A percentile compares a stretch with the other conserved stretches of the same genome.
These are phyloP conservation scores for Lagopus leucura DNA, from an alignment of 2,113 vertebrate species.

Conservation along the genomic window DNA sequence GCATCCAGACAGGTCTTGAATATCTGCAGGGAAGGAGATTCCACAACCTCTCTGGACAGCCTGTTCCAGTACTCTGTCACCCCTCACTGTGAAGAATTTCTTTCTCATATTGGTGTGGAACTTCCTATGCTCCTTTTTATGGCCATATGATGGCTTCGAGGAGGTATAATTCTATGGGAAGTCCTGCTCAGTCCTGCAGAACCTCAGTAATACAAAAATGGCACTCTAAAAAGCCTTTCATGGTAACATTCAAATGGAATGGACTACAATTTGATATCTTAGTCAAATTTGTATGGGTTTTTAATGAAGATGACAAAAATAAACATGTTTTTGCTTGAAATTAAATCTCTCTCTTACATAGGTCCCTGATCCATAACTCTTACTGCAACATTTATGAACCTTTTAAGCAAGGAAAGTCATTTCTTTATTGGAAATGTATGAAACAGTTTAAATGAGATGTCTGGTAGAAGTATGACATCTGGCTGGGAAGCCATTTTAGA, in stretches of 20 bases:
- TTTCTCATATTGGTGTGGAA: too few relatives aligned
- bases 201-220: not conserved
- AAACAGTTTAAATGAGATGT: not conserved
- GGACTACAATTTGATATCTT: rapidly evolving
- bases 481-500: not conserved
- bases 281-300: not conserved
- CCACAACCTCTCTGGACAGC: too few relatives aligned
- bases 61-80: too few relatives aligned
- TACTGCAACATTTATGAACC: not conserved
- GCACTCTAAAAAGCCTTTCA: not conserved
- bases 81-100: too few relatives aligned
- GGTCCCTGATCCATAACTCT: not conserved
- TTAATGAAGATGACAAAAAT: not conserved
- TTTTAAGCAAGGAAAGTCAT: not conserved
- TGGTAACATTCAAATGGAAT: not conserved
- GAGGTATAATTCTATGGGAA: not conserved
- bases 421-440: not conserved
- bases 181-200: not conserved
- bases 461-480: not conserved
- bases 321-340: not conserved
- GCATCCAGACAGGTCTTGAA: too few relatives aligned
- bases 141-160: not conserved
- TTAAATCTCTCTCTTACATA: not conserved
- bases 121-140: too few relatives aligned
- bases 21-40: too few relatives aligned